Base-by-base conservation (phyloP, 2,797 vertebrate genomes). In the Pygocentrus nattereri region DNA sequence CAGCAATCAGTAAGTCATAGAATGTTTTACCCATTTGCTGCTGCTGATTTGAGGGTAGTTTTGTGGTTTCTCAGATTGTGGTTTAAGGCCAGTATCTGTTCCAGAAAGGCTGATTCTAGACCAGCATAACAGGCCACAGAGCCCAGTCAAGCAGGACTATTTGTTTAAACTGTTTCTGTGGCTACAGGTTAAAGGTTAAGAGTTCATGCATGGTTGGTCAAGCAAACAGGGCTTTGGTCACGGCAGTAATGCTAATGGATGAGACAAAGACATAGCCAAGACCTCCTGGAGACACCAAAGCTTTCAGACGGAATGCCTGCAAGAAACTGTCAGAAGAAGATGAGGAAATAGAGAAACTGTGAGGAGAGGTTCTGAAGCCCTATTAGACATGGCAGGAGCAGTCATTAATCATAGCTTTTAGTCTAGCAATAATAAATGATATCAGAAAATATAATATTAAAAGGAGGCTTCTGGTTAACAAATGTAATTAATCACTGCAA, bases 121-220 rank as follows among this genome's bases (percentile, higher is more conserved):
- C 31, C 34, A 23, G 64, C 11, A 19, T 78, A 47, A 62, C 19
- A 52, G 27, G 69, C 77, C 38, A 47, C 21, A 44, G 47, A 70
- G 67, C 47, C 70, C n/a, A 27, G 81, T 74, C 72, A 59, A 41
- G 76, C 75, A 44, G 76, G 68, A 62, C n/a, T 81, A 73, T 80
- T 76, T 86, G 82, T 79, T 82, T 74, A 69, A n/a, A 71, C 65
- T 30, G 34, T 80, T 84, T 77, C 78, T 56, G 82, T 84, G 80
- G 67, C n/a, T 68, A 54, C 77, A 82, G 90, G 88, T 91, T 83
- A 91, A 75, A 91, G 89, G 85, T 90, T 84, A 91, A n/a, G 47
- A 87, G 83, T 79, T 82, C 73, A 65, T 75, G 85, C 82, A 58
- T 79, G 80, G 50, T 61, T 85, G 81, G 79, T 81, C 67, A 89